Conservation (phyloP, 2,113 vertebrate species). For the Chlamydotis undulata region DNA sequence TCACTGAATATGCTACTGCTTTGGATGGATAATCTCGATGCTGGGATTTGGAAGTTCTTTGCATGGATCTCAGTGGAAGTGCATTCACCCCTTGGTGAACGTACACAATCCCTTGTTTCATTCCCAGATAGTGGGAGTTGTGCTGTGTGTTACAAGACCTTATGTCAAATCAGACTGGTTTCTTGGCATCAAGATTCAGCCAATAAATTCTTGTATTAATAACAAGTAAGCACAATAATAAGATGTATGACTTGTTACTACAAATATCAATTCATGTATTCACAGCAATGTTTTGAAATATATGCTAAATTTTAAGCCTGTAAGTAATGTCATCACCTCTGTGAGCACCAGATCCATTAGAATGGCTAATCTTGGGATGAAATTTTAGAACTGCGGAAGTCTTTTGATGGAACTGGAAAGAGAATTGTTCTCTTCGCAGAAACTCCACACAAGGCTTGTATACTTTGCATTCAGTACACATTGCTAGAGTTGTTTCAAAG, state of each 20-base stretch:
- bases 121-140: neutral
- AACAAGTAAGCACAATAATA: neutral
- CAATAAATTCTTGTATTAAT: neutral
- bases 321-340: neutral
- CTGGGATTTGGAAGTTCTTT: neutral
- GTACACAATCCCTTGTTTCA: neutral
- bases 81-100: neutral
- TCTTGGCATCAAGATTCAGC: neutral
- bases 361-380: neutral
- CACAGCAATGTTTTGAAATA: neutral
- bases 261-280: neutral
- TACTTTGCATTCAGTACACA: neutral
- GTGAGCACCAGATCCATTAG: neutral
- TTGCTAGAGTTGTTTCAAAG: neutral
- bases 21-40: neutral
- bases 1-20: neutral
- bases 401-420: neutral
- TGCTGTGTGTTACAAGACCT: neutral
- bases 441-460: neutral
- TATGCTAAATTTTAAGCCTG: neutral
- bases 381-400: neutral
- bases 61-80: neutral
- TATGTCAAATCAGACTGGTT: neutral
- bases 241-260: neutral
- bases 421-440: neutral